Evolutionary conservation across 2,797 vertebrate species (phyloP).

Genomic region (Taenioides sp.): DNA sequence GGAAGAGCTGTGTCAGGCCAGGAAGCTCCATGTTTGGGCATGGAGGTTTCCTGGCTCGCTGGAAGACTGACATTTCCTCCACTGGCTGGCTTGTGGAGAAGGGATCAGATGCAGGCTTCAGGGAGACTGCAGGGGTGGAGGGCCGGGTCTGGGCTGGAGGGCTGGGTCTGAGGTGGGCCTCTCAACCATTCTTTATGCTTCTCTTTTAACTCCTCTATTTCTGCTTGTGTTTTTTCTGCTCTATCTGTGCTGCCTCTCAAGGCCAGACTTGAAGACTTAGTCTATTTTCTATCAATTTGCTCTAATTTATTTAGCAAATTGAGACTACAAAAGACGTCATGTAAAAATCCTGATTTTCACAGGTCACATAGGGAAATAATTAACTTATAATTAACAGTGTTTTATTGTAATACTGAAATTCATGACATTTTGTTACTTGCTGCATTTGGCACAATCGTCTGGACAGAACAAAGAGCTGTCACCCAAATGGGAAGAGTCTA

Average conservation of each 20-base stretch:
- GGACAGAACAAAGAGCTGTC: conserved; percentile 76
- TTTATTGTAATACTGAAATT: conserved; percentile 33
- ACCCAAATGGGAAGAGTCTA: conserved; percentile 72
- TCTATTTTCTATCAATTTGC: too few relatives aligned
- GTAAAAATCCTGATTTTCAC: too few relatives aligned
- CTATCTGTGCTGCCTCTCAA: conserved; percentile 43
- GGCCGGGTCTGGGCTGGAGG: conserved; percentile 64
- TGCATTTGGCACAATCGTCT: conserved; percentile 70
- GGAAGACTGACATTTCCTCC: conserved; percentile 82
- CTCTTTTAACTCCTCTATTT: conserved; percentile 48
- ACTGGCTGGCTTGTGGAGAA: conserved; percentile 74
- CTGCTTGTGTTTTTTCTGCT: conserved; percentile 27
- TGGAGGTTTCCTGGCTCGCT: conserved; percentile 80
- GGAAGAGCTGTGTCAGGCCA: conserved; percentile 84
- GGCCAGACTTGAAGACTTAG: conserved; percentile 20
- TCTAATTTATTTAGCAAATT: too few relatives aligned
- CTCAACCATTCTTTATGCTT: conserved; percentile 31
- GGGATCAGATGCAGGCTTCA: conserved; percentile 78
- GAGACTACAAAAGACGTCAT: too few relatives aligned
- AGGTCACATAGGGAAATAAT: not conserved
- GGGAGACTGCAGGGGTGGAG: conserved; percentile 74
- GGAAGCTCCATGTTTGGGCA: conserved; percentile 83
- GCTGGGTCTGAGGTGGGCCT: conserved; percentile 59
- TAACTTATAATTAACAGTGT: conserved; percentile 37
- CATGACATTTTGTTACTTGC: conserved; percentile 50